Conservation (phyloP, 2,797 vertebrate genomes). For the Mormyrops boulengeri region DNA sequence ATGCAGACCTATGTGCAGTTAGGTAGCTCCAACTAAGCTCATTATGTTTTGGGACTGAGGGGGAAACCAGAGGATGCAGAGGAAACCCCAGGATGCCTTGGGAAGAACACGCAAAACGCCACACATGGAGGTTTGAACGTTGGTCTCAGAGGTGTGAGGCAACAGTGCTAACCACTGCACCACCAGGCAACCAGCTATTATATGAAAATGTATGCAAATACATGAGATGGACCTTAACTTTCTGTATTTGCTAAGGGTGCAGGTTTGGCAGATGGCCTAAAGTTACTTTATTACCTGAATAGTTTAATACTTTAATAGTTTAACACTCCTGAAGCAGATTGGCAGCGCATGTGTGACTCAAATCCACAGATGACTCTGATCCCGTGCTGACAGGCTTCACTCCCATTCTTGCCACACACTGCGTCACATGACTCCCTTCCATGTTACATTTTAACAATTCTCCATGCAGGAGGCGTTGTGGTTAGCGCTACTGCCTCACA, state of each 20-base stretch:
- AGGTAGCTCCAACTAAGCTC: neutral
- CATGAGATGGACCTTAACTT: neutral
- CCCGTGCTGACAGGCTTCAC: neutral
- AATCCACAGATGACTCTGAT: neutral
- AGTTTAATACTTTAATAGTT: neutral
- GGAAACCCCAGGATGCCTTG: neutral
- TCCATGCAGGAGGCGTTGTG: too few relatives aligned
- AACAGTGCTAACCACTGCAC: neutral
- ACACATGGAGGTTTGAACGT: neutral
- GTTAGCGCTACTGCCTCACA: too few relatives aligned
- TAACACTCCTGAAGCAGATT: neutral
- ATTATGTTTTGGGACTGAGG: neutral
- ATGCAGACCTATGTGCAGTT: neutral
- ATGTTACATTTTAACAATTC: neutral
- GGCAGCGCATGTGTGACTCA: neutral
- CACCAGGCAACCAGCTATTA: neutral
- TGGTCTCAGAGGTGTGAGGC: neutral
- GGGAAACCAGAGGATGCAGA: neutral
- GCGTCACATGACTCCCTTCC: neutral
- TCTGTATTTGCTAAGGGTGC: neutral
- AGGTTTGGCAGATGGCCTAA: neutral
- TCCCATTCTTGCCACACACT: neutral
- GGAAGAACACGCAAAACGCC: neutral
- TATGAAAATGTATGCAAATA: neutral
- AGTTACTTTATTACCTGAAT: neutral